Evolutionary conservation across 2,888 invertebrate species (phyloP).

Genomic region (Luperina testacea): DNA sequence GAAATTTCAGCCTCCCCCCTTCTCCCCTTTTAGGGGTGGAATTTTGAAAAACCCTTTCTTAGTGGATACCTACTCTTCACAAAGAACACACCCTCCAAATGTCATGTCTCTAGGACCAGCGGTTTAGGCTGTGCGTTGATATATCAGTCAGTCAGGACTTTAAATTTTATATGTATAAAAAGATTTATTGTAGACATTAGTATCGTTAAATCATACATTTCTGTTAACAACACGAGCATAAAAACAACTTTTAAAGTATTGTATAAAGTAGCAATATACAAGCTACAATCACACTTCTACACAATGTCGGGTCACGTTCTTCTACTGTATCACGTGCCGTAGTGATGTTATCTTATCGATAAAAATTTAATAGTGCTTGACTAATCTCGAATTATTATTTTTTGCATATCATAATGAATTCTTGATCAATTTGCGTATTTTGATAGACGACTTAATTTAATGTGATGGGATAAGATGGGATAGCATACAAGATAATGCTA

Average conservation of each 20-base stretch:
- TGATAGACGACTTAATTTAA: not conserved
- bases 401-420: slow-evolving; percentile 2
- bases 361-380: slow-evolving; percentile 3
- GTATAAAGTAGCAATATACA: slow-evolving; percentile 24
- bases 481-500: not conserved
- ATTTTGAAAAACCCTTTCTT: no score
- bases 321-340: slow-evolving; percentile 50
- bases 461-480: not conserved
- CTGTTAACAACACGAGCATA: not conserved
- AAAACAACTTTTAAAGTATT: slow-evolving; percentile 35
- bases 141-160: no score
- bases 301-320: slow-evolving; percentile 64
- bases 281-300: slow-evolving; percentile 42
- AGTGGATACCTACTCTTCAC: no score
- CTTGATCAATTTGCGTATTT: not conserved
- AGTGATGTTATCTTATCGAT: slow-evolving; percentile 51
- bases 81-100: no score
- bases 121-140: no score
- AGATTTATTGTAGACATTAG: no score
- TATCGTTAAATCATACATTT: slow-evolving; percentile 7
- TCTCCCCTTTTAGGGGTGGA: no score
- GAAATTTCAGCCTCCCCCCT: no score
- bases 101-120: no score
- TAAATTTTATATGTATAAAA: no score
- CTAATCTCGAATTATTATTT: not conserved